phyloP scores from a whole-genome alignment of 2,888 invertebrate genomes.

The Stomorhina lunata region DNA sequence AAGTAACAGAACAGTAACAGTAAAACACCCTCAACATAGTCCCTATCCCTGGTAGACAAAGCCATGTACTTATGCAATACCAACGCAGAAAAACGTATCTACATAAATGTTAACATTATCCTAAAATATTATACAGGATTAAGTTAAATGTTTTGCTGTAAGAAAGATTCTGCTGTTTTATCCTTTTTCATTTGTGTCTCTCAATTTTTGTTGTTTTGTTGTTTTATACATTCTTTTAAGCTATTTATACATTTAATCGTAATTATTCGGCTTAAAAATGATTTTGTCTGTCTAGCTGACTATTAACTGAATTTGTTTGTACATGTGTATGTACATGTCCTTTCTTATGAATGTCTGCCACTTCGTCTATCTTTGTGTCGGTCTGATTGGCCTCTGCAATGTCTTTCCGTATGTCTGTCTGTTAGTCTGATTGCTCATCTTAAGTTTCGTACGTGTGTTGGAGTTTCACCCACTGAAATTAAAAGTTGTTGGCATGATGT shows the following conservation, averaged over 20 bases:
- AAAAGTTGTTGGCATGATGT: background rate
- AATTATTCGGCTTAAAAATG: background rate
- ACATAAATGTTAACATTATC: conserved; percentile 1
- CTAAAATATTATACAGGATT: conserved; percentile 28
- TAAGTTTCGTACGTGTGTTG: background rate
- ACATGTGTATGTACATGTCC: no score
- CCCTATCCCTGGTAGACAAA: background rate
- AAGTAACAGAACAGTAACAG: background rate
- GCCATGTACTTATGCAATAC: background rate
- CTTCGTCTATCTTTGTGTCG: no score
- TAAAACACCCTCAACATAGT: no score
- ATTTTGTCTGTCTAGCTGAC: background rate
- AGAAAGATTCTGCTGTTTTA: background rate
- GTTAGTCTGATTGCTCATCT: no score
- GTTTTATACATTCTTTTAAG: background rate
- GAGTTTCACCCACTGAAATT: background rate
- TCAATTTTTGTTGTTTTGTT: background rate
- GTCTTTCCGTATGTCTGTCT: background rate
- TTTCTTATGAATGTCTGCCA: no score
- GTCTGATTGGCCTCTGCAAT: background rate
- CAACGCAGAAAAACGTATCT: background rate
- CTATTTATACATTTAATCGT: conserved; percentile 4
- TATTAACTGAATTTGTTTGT: background rate
- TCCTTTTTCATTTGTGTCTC: background rate
- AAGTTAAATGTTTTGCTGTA: conserved; percentile 7